Base-by-base conservation (phyloP, 1,140 invertebrate genomes). In the Scaptomyza pallida region DNA sequence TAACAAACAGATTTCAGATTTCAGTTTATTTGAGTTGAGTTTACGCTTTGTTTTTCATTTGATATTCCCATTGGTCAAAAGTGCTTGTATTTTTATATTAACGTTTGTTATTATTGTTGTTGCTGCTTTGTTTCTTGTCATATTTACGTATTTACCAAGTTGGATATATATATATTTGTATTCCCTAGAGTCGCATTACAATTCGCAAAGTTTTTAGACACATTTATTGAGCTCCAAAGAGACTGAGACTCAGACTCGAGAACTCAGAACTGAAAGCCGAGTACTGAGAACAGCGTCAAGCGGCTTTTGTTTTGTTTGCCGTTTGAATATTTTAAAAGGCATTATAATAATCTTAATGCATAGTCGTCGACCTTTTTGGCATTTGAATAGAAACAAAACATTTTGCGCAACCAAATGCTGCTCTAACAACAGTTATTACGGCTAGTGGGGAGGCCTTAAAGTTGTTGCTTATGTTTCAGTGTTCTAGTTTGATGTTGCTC, bases 11-110 rank as follows among this genome's bases (percentile, higher is more conserved):
- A 50, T 68, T 68, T 51, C 19, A 37, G 52, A 74, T 61, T 67
- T 65, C 75, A 71, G 65, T 59, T 59, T 59, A 23, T 67, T 63
- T 62, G 51, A 64, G 67, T 64, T 64, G 44, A 55, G 51, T 70
- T 64, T 70, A 43, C 21, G 60, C 80, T 75, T 64, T 85, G 26
- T 85, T 83, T 78, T 62, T 60, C 64, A 73, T 72, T 79, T 75
- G 56, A 43, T 83, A 83, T 83, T 83, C 79, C 79, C 79, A 85
- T 85, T 79, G 79, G 79, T 83, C 80, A 82, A 57, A 30, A 16
- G 8, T 43, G 41, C 13, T 43, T 17, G 12, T 43, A 16, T 13
- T 17, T 15, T 13, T 15, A n/a, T 40, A 30, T 30, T 8, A 9
- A 30, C 6, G 26, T 30, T 60, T 60, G 33, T 61, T 50, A 13